These are phyloP conservation scores for Yponomeuta sedellus DNA, from an alignment of 2,888 invertebrate genomes.

Conservation along the genomic window DNA sequence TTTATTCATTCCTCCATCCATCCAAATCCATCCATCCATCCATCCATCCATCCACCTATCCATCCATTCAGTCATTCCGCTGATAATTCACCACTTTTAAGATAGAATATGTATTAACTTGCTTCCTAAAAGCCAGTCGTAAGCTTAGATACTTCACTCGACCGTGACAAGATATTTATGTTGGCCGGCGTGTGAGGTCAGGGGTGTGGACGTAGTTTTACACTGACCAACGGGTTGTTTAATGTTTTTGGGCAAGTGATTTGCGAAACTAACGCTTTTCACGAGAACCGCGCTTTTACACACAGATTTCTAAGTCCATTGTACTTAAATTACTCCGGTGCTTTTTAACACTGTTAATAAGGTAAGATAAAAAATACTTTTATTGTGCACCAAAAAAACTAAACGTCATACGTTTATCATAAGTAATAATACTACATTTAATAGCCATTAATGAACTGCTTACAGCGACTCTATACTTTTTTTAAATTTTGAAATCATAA, in stretches of 20 bases:
- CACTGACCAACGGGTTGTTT: constrained; percentile 35
- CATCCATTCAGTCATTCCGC: too few species aligned
- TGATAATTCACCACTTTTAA: too few species aligned
- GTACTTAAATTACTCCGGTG: not conserved
- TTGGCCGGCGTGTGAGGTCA: constrained; percentile 45
- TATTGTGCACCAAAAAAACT: too few species aligned
- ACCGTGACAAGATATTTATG: constrained; percentile 62
- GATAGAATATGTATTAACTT: not conserved
- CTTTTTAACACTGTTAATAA: not conserved
- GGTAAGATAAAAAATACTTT: too few species aligned
- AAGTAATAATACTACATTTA: too few species aligned
- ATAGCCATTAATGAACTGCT: too few species aligned
- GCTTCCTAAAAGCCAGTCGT: not conserved
- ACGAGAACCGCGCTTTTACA: constrained; percentile 9
- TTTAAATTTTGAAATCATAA: too few species aligned
- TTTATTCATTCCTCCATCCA: too few species aligned
- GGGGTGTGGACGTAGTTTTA: constrained; percentile 38
- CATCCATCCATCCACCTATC: too few species aligned
- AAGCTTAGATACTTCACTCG: constrained; percentile 28
- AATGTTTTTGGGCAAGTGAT: constrained; percentile 25
- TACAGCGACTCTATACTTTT: too few species aligned
- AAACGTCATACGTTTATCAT: too few species aligned
- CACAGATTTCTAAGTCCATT: constrained; percentile 14
- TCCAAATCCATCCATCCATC: too few species aligned
- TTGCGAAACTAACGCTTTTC: constrained; percentile 17